phyloP scores from a whole-genome alignment of 92 coral and sea anemone genomes.

The Virgularia gustaviana region DNA sequence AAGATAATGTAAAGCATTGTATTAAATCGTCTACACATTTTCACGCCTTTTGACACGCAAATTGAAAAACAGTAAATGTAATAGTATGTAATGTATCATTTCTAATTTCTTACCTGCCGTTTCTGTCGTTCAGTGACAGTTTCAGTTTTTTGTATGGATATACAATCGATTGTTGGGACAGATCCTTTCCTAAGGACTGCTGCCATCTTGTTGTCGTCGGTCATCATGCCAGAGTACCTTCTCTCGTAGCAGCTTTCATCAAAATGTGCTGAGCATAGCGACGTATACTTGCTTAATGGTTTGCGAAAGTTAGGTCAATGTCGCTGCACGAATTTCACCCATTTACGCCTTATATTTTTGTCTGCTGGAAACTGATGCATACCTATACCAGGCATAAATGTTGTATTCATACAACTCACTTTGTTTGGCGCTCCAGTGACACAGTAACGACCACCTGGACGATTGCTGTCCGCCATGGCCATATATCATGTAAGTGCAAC shows the following conservation, averaged over 20 bases:
- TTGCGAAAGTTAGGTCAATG: conserved; percentile 42
- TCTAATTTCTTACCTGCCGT: neutral
- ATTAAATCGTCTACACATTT: too few species aligned
- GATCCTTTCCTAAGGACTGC: neutral
- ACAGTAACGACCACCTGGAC: conserved; percentile 46
- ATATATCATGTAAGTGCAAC: neutral
- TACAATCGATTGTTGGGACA: neutral
- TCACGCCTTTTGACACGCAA: neutral
- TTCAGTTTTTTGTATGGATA: neutral
- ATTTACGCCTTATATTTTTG: conserved; percentile 39
- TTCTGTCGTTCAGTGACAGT: neutral
- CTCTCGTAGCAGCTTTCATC: conserved; percentile 34
- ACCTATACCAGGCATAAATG: conserved; percentile 48
- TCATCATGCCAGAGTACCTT: conserved; percentile 8
- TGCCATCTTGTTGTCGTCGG: neutral
- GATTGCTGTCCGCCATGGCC: neutral
- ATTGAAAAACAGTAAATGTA: neutral
- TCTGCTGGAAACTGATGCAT: conserved; percentile 56
- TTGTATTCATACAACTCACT: conserved; percentile 51
- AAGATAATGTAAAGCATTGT: too few species aligned
- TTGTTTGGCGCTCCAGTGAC: conserved; percentile 55
- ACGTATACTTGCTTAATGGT: conserved; percentile 30
- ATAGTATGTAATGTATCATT: neutral
- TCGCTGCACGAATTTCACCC: conserved; percentile 52
- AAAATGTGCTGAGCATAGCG: conserved; percentile 41